Percentiles rank a stretch among this genome's conserved stretches.
Conservation (phyloP, 2,888 invertebrate species). For the Sepiola atlantica region DNA sequence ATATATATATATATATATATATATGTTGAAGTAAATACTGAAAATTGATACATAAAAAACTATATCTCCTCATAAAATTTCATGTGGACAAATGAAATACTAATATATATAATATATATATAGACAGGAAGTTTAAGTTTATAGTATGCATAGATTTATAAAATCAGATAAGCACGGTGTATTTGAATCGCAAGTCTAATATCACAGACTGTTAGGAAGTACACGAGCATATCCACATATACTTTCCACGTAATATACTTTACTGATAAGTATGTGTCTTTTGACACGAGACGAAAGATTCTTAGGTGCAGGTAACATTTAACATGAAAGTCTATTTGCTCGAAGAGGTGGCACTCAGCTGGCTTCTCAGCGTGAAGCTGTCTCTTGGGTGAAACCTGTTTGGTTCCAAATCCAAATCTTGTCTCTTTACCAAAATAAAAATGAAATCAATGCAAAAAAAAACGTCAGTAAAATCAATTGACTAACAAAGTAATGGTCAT, state of each 20-base stretch:
- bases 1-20: background rate
- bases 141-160: too few relatives aligned
- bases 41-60: too few relatives aligned
- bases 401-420: conserved; percentile 17
- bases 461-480: background rate
- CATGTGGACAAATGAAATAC: too few relatives aligned
- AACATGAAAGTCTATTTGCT: background rate
- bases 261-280: background rate
- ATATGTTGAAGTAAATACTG: too few relatives aligned
- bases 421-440: background rate
- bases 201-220: too few relatives aligned
- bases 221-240: too few relatives aligned
- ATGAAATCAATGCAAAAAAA: background rate
- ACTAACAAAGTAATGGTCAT: background rate
- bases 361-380: background rate
- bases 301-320: background rate
- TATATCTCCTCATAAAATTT: too few relatives aligned
- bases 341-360: background rate
- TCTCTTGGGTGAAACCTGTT: background rate
- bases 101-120: background rate
- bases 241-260: background rate
- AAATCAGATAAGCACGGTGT: too few relatives aligned
- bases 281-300: background rate
- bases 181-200: too few relatives aligned
- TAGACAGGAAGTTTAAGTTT: too few relatives aligned